These are phyloP conservation scores for Labeo catla DNA, from an alignment of 2,113 vertebrate genomes.

Conservation along the genomic window DNA sequence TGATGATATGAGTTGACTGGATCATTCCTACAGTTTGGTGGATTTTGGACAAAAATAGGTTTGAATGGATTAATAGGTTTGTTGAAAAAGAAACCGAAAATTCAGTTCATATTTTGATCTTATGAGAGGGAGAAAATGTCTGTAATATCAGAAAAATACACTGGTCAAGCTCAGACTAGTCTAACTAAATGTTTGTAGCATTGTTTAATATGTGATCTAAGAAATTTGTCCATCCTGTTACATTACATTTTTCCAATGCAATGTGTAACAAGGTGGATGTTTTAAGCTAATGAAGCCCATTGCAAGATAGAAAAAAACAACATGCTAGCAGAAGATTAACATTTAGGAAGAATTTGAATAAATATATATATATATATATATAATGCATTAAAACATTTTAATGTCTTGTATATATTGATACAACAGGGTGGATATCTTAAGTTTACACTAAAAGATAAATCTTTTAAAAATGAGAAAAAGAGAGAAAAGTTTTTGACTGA, in stretches of 20 bases:
- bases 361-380: not conserved
- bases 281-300: not conserved
- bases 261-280: not conserved
- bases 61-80: not conserved
- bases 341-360: not conserved
- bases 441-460: not conserved
- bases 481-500: not conserved
- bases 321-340: not conserved
- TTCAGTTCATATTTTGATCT: not conserved
- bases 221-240: not conserved
- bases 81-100: not conserved
- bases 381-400: not conserved
- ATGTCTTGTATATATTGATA: not conserved
- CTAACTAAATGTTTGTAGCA: not conserved
- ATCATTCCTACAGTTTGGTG: not conserved
- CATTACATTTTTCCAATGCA: not conserved
- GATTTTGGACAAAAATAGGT: not conserved
- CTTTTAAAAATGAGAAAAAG: not conserved
- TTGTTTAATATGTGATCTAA: not conserved
- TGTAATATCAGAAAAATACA: not conserved
- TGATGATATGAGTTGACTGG: not conserved
- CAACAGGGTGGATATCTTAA: not conserved
- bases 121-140: not conserved
- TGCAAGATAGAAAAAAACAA: not conserved
- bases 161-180: not conserved